A percentile compares a stretch with the other conserved stretches of the same genome.
Evolutionary conservation across 2,888 invertebrate genomes (phyloP).

Genomic region (Amaurobius ferox): DNA sequence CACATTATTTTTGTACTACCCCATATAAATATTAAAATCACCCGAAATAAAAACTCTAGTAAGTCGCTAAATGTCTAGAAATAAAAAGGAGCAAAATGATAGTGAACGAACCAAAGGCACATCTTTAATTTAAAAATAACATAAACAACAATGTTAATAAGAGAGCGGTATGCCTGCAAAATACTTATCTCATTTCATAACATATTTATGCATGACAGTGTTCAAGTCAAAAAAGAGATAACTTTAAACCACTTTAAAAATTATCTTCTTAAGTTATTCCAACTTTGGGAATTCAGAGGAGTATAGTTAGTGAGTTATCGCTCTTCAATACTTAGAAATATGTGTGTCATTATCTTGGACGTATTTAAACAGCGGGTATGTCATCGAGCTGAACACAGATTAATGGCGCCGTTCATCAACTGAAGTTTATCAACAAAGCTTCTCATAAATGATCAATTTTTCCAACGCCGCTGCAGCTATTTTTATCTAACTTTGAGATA

Average conservation of each 20-base stretch:
- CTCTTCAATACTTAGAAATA: neutral
- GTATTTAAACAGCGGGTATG: conserved; percentile 8
- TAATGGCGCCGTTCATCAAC: conserved; percentile 16
- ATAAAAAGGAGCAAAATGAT: too few relatives aligned
- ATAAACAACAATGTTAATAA: too few relatives aligned
- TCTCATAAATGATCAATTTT: conserved; percentile 29
- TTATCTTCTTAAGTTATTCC: neutral
- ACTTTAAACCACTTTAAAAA: neutral
- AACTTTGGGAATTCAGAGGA: neutral
- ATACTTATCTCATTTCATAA: too few relatives aligned
- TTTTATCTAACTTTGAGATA: conserved; percentile 30
- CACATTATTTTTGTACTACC: too few relatives aligned
- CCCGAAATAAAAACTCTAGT: too few relatives aligned
- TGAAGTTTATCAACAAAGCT: conserved; percentile 20
- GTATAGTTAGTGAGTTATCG: neutral
- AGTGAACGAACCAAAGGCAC: too few relatives aligned
- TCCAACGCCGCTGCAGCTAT: neutral
- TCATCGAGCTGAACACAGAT: neutral
- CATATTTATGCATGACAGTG: neutral
- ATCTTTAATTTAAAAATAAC: too few relatives aligned
- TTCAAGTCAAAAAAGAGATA: neutral
- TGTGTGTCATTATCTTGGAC: neutral
- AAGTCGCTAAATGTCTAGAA: too few relatives aligned
- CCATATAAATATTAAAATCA: too few relatives aligned
- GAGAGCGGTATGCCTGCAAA: too few relatives aligned